These are phyloP conservation scores for Scarus forsteni DNA, from an alignment of 2,797 vertebrate species.

Conservation along the genomic window DNA sequence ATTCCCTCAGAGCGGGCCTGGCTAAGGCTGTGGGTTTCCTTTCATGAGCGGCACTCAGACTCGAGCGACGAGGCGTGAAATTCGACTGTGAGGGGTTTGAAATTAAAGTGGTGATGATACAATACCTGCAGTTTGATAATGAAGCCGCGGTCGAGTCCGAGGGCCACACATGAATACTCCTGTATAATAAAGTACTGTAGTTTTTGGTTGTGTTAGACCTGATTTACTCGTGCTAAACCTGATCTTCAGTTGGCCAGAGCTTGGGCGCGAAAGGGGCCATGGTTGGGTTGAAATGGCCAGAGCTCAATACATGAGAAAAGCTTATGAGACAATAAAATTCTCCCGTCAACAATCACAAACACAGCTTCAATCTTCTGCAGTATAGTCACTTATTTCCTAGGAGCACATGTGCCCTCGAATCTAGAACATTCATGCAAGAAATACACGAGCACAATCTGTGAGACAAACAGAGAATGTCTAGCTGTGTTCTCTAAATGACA, in stretches of 20 bases:
- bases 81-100: not conserved
- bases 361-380: slow-evolving; percentile 27
- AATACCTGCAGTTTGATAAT: slow-evolving; percentile 45
- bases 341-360: slow-evolving; percentile 38
- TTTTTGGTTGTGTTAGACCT: slow-evolving; percentile 74
- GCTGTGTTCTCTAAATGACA: slow-evolving; percentile 55
- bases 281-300: slow-evolving; percentile 39
- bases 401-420: slow-evolving; percentile 37
- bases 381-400: slow-evolving; percentile 9
- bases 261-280: slow-evolving; percentile 37
- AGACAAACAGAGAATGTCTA: slow-evolving; percentile 39
- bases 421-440: slow-evolving; percentile 72
- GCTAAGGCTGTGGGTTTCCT: slow-evolving; percentile 60
- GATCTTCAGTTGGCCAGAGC: slow-evolving; percentile 62
- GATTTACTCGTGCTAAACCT: slow-evolving; percentile 69
- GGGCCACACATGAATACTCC: slow-evolving; percentile 21
- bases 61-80: slow-evolving; percentile 4
- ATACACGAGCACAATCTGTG: slow-evolving; percentile 60
- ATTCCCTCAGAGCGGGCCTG: slow-evolving; percentile 37
- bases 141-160: slow-evolving; percentile 33
- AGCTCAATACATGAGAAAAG: slow-evolving; percentile 31
- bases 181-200: slow-evolving; percentile 30
- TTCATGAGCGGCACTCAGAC: slow-evolving; percentile 25
- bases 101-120: slow-evolving; percentile 14
- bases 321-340: slow-evolving; percentile 28